Evolutionary conservation across 2,797 vertebrate species (phyloP), one percentile per base, ranked within the genome.

Genomic region (Phalloptychus januarius): DNA sequence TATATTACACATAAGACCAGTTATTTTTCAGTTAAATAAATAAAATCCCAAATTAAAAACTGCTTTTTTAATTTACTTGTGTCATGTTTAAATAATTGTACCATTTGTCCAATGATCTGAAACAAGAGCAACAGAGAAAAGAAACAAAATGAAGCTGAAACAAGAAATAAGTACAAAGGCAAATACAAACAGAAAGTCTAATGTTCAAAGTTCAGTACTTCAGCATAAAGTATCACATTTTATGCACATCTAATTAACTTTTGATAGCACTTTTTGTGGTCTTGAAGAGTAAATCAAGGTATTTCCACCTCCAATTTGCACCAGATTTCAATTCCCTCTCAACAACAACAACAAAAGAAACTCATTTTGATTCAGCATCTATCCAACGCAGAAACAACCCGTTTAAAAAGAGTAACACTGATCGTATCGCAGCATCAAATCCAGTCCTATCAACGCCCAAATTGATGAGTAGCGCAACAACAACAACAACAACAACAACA

Each of bases 401-500:
- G 7, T 78, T 78, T 38, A 67, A 11, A 61, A 67, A 31, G 13
- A 81, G 46, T 72, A 1, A 23, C 28, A 12, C 7, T 42, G 78
- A 78, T 78, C 83, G 71, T 77, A 31, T 28, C 70, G 33, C 4
- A 74, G 61, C 6, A 74, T 78, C 71, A 50, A n/a, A 65, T 50
- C 72, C 38, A 77, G 74, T 67, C 76, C 33, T 50, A 72, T 85
- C 58, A 50, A 20, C 78, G 13, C 5, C 0, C 38, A 69, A 28
- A 75, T 38, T 33, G 44, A 77, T 65, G 16, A 7, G 25, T 33
- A 71, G 11, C 3, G 7, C n/a, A 40, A 72, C 28, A 44, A 69
- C 74, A 67, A 56, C 74, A 74, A 36, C n/a, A 40, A 72, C 28
- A 44, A 69, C 74, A 67, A 56, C 74, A 74, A 36, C 45, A 46